Evolutionary conservation across 2,797 vertebrate species (phyloP), one percentile per base, ranked within the genome.

Genomic region (Enoplosus armatus): DNA sequence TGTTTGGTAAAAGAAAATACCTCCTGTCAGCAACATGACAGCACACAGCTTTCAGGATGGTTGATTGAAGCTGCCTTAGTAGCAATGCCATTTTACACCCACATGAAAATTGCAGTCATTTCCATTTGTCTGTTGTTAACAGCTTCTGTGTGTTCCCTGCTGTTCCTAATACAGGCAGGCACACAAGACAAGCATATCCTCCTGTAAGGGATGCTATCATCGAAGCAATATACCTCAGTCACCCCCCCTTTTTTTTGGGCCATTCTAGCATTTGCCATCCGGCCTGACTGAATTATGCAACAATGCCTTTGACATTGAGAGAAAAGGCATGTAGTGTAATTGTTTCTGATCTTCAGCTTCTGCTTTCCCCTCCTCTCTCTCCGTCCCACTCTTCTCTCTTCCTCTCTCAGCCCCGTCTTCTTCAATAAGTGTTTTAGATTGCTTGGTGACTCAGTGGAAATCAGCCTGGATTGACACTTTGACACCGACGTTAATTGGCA

Each of bases 401-500:
- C 20, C 14, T 18, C 59, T 70, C 82, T 63, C 54, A 54, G 59
- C 77, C 18, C 27, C 83, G 67, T 68, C 80, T 51, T 80, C 77
- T 70, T 82, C 71, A 47, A 27, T 86, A 88, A 93, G 82, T 90
- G 86, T 87, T 92, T 92, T 59, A 88, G 87, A 90, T 94, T 84
- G 87, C 84, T 70, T 9, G 63, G 79, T 59, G 88, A 91, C 90
- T 93, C 92, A 61, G 90, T 90, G 91, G 83, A 94, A 93, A 94
- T 94, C 86, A 88, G 84, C 79, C 80, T 62, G 86, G 92, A 95
- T 91, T 93, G 94, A 94, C 93, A 94, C 90, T 78, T 92, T 93
- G 94, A 95, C 93, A 93, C 83, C 50, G 9, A 15, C 67, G 15
- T 92, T 95, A 94, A 95, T 94, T 94, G 90, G 85, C 91, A 93